phyloP scores from a whole-genome alignment of 2,113 vertebrate species.

The Excalfactoria chinensis region DNA sequence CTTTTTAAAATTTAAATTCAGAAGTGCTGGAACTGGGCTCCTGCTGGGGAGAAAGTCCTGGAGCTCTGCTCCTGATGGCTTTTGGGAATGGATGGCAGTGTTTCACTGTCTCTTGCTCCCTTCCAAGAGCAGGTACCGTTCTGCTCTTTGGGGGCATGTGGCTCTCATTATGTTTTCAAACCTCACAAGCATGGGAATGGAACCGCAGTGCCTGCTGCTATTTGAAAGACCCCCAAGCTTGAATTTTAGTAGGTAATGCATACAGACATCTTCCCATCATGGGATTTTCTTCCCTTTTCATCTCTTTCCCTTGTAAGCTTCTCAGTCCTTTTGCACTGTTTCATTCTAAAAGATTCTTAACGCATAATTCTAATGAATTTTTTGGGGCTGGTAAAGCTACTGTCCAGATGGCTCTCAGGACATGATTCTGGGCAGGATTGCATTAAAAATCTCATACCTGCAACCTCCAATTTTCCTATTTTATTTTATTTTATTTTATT shows the following conservation, averaged over 20 bases:
- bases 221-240: slow-evolving; percentile 8
- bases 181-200: neutral
- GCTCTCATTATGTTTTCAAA: slow-evolving; percentile 7
- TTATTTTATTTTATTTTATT: too few relatives aligned
- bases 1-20: slow-evolving; percentile 55
- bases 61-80: slow-evolving; percentile 22
- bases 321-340: neutral
- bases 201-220: neutral
- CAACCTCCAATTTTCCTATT: neutral
- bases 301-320: neutral
- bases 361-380: neutral
- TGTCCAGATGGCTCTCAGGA: neutral
- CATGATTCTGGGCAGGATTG: neutral
- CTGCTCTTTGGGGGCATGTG: neutral
- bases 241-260: slow-evolving; percentile 27
- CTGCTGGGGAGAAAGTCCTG: slow-evolving; percentile 43
- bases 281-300: neutral
- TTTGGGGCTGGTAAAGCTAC: neutral
- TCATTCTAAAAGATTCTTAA: neutral
- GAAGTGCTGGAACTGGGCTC: slow-evolving; percentile 13
- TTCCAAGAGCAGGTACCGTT: slow-evolving; percentile 43
- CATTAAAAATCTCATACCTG: neutral
- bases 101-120: neutral
- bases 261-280: neutral
- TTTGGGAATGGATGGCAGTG: neutral